A percentile compares a stretch with the other conserved stretches of the same genome.
Evolutionary conservation across 2,888 invertebrate species (phyloP).

Genomic region (Cistogaster globosa): DNA sequence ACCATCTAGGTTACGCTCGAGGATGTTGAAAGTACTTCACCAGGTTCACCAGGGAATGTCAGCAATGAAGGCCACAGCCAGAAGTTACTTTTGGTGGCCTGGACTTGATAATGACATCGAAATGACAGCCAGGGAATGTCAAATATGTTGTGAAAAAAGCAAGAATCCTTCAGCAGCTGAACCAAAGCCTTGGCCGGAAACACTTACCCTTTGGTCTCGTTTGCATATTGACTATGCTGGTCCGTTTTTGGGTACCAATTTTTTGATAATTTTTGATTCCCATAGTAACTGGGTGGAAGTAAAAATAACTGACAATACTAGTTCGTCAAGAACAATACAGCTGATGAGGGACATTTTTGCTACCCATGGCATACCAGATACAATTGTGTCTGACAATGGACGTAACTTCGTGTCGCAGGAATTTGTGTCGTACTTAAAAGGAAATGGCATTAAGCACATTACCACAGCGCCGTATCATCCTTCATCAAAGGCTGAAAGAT

Average conservation of each 20-base stretch:
- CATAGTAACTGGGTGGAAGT: slow-evolving; percentile 60
- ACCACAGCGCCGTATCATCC: slow-evolving; percentile 60
- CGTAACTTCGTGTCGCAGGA: slow-evolving; percentile 53
- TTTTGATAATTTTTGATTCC: slow-evolving; percentile 63
- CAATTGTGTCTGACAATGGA: slow-evolving; percentile 65
- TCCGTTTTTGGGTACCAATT: slow-evolving; percentile 54
- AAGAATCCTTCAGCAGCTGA: no score
- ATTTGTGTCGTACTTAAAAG: slow-evolving; percentile 42
- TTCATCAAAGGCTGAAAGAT: slow-evolving; percentile 36
- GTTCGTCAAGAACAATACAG: slow-evolving; percentile 14
- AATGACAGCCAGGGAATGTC: slow-evolving; percentile 38
- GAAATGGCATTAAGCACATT: slow-evolving; percentile 50
- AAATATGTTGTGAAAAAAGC: slow-evolving; percentile 21
- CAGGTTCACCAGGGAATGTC: slow-evolving; percentile 47
- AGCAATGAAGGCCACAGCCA: slow-evolving; percentile 50
- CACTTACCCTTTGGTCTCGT: slow-evolving; percentile 18
- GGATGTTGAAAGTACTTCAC: slow-evolving; percentile 21
- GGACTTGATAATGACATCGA: slow-evolving; percentile 42
- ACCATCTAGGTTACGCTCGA: not conserved
- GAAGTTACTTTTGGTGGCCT: slow-evolving; percentile 65
- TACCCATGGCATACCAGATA: slow-evolving; percentile 39
- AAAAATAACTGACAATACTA: slow-evolving; percentile 16
- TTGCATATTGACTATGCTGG: slow-evolving; percentile 67
- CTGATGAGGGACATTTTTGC: slow-evolving; percentile 41
- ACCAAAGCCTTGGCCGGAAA: no score